Evolutionary conservation across 1,140 invertebrate genomes (phyloP), one percentile per base, ranked within the genome.

Genomic region (Muscidifurax raptorellus): DNA sequence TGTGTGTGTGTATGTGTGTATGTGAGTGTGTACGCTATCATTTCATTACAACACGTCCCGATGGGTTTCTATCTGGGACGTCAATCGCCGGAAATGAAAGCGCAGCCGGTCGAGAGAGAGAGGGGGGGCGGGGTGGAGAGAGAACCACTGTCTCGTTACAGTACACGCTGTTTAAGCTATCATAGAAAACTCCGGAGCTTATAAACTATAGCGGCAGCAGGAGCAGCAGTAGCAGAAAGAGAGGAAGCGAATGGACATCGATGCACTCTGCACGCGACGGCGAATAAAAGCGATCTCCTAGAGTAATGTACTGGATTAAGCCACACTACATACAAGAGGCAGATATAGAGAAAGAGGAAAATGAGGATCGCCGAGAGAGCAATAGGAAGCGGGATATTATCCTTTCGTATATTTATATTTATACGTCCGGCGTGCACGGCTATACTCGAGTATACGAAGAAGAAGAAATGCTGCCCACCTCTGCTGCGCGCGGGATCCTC

Each of bases 71-170:
- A 80, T 80, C 78, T 40, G 22, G 78, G 28, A 80, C 78, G 78
- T 67, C 78, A 80, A 80, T 80, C 78, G 59, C 78, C 78, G 78
- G 78, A 80, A 80, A 80, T 80, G 78, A 80, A 80, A 80, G 78
- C 77, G 77, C 30, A 80, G n/a, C 27, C 27, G 10, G 30, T 28
- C 13, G 59, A 66, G 59, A 22, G n/a, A 66, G 18, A 66, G 59
- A 18, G 59, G 12, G 18, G 12, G 59, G 12, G 25, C 6, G 25
- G 0, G 18, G 4, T 5, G n/a, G n/a, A n/a, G n/a, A n/a, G 66
- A 67, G n/a, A n/a, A n/a, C 18, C 64, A 66, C 25, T 66, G 4
- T n/a, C 22, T 2, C 66, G 66, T 1, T 28, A 28, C 9, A 28
- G 27, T n/a, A 74, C 71, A 15, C 22, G 32, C 28, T 32, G 71